These are phyloP conservation scores for Drosophila planitibia DNA, from an alignment of 2,888 invertebrate genomes.

Conservation along the genomic window DNA sequence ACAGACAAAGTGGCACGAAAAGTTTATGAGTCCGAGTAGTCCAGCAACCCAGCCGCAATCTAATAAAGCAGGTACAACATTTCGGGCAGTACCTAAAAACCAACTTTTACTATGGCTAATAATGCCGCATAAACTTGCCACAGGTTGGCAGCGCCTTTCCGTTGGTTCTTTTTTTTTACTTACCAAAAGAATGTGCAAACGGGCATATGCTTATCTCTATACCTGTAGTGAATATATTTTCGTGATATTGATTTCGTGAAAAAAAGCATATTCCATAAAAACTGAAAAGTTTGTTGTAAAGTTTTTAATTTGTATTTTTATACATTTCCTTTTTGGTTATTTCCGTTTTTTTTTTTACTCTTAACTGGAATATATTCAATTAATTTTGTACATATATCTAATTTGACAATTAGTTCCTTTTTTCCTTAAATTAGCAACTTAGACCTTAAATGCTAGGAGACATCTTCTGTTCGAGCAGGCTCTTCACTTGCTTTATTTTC, in stretches of 20 bases:
- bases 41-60: slow-evolving; percentile 49
- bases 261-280: too few relatives aligned
- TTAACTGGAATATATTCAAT: background rate
- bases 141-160: slow-evolving; percentile 61
- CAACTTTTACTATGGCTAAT: slow-evolving; percentile 77
- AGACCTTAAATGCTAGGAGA: background rate
- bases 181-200: background rate
- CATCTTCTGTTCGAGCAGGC: background rate
- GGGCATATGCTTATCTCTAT: background rate
- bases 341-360: background rate
- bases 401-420: background rate
- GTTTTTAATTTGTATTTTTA: background rate
- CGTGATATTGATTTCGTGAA: background rate
- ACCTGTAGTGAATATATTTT: background rate
- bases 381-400: background rate
- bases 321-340: background rate
- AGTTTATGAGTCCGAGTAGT: slow-evolving; percentile 62
- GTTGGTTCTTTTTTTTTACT: background rate
- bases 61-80: slow-evolving; percentile 71
- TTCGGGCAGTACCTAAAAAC: slow-evolving; percentile 61
- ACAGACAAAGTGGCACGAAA: slow-evolving; percentile 68
- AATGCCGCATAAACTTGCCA: slow-evolving; percentile 72
- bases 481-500: slow-evolving; percentile 4
- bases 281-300: too few relatives aligned
- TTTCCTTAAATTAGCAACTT: background rate